A percentile compares a stretch with the other conserved stretches of the same genome.
Evolutionary conservation across 2,797 vertebrate genomes (phyloP).

Genomic region (Odontamblyopus lacepedii): DNA sequence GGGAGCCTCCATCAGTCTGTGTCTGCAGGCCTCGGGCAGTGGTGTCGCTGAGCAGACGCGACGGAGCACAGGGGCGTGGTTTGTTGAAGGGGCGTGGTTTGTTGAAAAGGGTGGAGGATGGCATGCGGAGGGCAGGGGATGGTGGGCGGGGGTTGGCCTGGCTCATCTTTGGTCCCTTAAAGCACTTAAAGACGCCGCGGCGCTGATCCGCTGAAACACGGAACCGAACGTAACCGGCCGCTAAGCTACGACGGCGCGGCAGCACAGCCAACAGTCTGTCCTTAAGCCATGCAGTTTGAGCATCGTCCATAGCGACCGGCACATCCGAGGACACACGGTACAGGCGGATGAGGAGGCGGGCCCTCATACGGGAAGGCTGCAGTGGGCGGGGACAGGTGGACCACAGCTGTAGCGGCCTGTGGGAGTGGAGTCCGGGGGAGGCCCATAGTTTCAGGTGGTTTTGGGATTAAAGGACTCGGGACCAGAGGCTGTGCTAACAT

Average conservation of each 20-base stretch:
- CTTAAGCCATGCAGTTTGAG: constrained; percentile 67
- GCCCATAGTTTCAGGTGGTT: constrained; percentile 1
- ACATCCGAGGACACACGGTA: constrained; percentile 20
- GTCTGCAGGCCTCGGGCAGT: constrained; percentile 65
- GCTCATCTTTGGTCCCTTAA: constrained; percentile 76
- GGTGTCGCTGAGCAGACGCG: constrained; percentile 71
- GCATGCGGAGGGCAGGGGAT: constrained; percentile 37
- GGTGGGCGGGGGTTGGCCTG: constrained; percentile 25
- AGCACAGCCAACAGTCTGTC: constrained; percentile 55
- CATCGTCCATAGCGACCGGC: constrained; percentile 73
- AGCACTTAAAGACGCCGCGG: constrained; percentile 69
- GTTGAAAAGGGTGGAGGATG: constrained; percentile 28
- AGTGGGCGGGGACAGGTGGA: constrained; percentile 56
- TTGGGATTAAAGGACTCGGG: constrained; percentile 10
- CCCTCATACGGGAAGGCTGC: constrained; percentile 50
- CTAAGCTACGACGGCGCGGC: constrained; percentile 71
- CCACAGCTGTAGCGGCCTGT: constrained; percentile 57
- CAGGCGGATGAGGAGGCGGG: constrained; percentile 41
- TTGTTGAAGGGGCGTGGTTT: not conserved
- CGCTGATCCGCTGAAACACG: constrained; percentile 24
- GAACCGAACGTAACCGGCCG: constrained; percentile 48
- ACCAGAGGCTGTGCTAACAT: constrained; percentile 35
- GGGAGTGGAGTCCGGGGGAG: constrained; percentile 28
- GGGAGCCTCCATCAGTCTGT: not conserved
- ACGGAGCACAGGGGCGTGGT: constrained; percentile 62